Conservation (phyloP, 2,888 invertebrate genomes). For the Melitaea athalia region DNA sequence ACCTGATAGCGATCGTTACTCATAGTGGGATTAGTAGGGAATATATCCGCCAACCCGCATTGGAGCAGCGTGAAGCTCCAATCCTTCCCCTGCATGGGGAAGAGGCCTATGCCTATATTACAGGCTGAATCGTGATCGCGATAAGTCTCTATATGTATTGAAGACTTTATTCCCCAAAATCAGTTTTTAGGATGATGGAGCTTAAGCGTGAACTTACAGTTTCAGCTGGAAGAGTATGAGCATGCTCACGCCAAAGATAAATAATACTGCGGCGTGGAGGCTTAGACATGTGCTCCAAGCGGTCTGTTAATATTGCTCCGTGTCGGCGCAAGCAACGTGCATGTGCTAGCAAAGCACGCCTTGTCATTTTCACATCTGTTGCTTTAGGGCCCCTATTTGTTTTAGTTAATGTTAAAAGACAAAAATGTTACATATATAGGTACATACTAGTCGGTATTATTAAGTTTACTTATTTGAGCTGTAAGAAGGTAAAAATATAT, state of each 20-base stretch:
- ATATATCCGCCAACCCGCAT: too few relatives aligned
- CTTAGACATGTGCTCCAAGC: slow-evolving; percentile 65
- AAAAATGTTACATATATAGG: background rate
- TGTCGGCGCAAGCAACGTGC: slow-evolving; percentile 64
- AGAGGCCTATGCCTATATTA: too few relatives aligned
- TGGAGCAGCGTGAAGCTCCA: too few relatives aligned
- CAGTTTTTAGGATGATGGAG: background rate
- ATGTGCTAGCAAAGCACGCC: slow-evolving; percentile 54
- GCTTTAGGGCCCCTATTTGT: slow-evolving; percentile 64
- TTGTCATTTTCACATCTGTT: slow-evolving; percentile 63
- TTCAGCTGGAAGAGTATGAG: slow-evolving; percentile 59
- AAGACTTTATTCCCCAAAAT: too few relatives aligned
- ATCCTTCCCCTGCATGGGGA: too few relatives aligned
- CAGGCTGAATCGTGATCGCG: too few relatives aligned
- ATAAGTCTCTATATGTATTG: too few relatives aligned
- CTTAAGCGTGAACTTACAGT: slow-evolving; percentile 50
- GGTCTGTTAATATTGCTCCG: slow-evolving; percentile 65
- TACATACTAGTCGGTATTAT: background rate
- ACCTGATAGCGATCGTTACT: too few relatives aligned
- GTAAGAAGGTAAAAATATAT: too few relatives aligned
- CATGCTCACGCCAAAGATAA: slow-evolving; percentile 67
- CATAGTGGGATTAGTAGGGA: too few relatives aligned
- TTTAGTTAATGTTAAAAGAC: background rate
- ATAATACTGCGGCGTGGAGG: slow-evolving; percentile 63
- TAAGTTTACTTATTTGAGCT: too few relatives aligned